Evolutionary conservation across 2,113 vertebrate species (phyloP).

Genomic region (Protobothrops mucrosquamatus): DNA sequence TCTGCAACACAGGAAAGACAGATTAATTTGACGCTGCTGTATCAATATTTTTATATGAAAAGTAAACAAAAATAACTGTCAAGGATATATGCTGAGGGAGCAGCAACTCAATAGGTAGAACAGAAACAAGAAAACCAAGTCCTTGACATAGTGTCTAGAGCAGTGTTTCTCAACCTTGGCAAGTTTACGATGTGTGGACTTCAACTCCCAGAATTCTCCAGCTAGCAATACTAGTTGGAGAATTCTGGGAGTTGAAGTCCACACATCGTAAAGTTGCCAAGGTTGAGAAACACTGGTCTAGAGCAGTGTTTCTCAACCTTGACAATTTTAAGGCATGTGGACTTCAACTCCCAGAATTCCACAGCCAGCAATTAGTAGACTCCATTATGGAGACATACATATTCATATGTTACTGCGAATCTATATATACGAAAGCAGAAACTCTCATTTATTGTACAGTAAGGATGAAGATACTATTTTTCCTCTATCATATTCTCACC

Average conservation of each 20-base stretch:
- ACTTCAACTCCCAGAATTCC: no score
- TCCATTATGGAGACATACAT: background rate
- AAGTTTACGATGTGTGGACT: no score
- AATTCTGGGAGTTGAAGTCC: no score
- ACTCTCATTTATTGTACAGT: background rate
- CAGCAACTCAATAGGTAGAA: background rate
- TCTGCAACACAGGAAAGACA: constrained; percentile 72
- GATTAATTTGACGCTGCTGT: background rate
- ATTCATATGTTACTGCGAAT: background rate
- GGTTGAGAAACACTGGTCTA: background rate
- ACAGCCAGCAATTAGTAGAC: background rate
- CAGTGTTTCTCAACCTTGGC: no score
- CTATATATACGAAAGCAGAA: background rate
- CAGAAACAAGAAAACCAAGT: background rate
- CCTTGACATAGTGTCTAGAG: background rate
- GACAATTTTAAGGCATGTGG: no score
- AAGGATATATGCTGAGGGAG: background rate
- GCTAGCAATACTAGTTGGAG: no score
- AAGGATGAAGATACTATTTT: background rate
- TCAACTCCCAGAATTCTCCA: no score
- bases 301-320: no score
- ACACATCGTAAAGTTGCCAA: no score
- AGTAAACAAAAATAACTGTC: background rate
- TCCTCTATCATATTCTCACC: fast-evolving
- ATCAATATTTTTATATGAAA: background rate